These are phyloP conservation scores for Rhegmatorhina hoffmannsi DNA, from an alignment of 2,113 vertebrate genomes.

Conservation along the genomic window DNA sequence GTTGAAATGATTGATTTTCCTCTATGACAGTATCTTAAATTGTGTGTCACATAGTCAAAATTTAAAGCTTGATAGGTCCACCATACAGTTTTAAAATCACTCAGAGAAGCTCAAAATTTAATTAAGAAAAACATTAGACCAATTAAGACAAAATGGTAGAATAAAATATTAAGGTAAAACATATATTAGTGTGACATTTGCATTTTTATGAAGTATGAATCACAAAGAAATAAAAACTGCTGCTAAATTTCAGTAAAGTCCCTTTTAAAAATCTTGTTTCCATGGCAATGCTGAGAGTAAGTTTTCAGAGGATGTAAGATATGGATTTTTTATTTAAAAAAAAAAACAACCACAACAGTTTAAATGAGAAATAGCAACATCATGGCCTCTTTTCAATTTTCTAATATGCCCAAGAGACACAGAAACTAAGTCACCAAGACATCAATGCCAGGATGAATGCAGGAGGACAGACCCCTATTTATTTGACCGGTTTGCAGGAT, in stretches of 20 bases:
- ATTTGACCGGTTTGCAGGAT: background rate
- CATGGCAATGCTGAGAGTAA: conserved; percentile 79
- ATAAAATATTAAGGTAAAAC: conserved; percentile 82
- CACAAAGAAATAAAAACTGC: conserved; percentile 82
- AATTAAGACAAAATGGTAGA: conserved; percentile 75
- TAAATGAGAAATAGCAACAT: conserved; percentile 77
- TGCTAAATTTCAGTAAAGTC: conserved; percentile 81
- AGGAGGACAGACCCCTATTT: conserved; percentile 9
- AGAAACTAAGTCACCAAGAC: conserved; percentile 68
- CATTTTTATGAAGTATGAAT: conserved; percentile 85
- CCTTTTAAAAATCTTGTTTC: conserved; percentile 81
- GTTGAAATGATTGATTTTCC: conserved; percentile 71
- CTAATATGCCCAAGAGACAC: conserved; percentile 69
- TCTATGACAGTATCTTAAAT: conserved; percentile 75
- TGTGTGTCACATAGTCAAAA: conserved; percentile 70
- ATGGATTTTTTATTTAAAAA: conserved; percentile 75
- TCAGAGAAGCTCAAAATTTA: conserved; percentile 74
- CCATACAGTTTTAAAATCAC: conserved; percentile 49
- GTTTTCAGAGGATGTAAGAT: conserved; percentile 78
- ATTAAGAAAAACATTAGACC: conserved; percentile 77
- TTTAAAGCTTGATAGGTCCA: conserved; percentile 71
- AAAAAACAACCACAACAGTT: conserved; percentile 54
- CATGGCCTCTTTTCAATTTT: conserved; percentile 71
- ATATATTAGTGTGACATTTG: conserved; percentile 80
- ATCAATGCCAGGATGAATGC: conserved; percentile 6